Conservation (phyloP, 2,113 vertebrate genomes). For the Hippocampus abdominalis region DNA sequence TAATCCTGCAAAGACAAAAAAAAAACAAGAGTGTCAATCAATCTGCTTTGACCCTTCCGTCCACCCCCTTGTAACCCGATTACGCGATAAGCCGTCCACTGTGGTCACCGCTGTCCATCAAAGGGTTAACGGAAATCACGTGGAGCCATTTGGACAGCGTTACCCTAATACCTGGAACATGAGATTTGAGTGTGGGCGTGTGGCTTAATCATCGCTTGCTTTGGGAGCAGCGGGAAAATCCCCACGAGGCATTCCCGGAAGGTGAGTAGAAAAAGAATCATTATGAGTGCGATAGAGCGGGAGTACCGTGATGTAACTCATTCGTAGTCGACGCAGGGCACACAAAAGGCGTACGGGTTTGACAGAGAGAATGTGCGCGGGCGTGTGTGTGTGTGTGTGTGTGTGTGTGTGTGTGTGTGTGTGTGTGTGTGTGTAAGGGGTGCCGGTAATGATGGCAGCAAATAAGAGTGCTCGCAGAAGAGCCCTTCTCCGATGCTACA, state of each 20-base stretch:
- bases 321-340: not conserved
- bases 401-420: too few relatives aligned
- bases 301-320: conserved; percentile 28
- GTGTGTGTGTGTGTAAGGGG: conserved; percentile 11
- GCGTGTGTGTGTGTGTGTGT: too few relatives aligned
- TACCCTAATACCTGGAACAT: conserved; percentile 29
- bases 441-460: conserved; percentile 35
- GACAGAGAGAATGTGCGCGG: conserved; percentile 31
- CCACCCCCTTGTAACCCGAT: not conserved
- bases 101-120: too few relatives aligned
- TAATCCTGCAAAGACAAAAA: conserved; percentile 77
- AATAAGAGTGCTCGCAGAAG: conserved; percentile 32
- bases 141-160: not conserved
- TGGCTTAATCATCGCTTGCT: conserved; percentile 41
- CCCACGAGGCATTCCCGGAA: conserved; percentile 13
- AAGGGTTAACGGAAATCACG: too few relatives aligned
- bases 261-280: conserved; percentile 39
- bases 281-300: conserved; percentile 12
- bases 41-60: too few relatives aligned
- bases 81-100: not conserved
- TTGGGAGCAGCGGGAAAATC: conserved; percentile 36
- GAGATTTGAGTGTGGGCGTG: conserved; percentile 27
- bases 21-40: conserved; percentile 8
- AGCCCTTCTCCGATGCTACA: conserved; percentile 16
- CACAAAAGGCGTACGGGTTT: conserved; percentile 3